A percentile compares a stretch with the other conserved stretches of the same genome.
phyloP scores from a whole-genome alignment of 2,888 invertebrate species.

The Argyra leucocephala region DNA sequence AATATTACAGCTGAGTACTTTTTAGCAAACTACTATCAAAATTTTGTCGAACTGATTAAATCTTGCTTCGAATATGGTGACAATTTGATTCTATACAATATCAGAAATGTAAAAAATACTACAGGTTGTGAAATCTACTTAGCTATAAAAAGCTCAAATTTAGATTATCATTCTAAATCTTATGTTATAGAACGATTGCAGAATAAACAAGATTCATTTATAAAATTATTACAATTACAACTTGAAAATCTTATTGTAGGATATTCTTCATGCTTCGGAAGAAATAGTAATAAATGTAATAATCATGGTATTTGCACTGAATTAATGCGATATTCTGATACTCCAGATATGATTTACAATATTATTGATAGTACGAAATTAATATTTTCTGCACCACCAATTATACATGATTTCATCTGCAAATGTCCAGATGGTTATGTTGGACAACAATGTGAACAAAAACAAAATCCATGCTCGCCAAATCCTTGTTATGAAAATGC shows the following conservation, averaged over 20 bases:
- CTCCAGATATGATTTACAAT: conserved; percentile 32
- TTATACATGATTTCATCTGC: conserved; percentile 69
- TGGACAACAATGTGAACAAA: conserved; percentile 70
- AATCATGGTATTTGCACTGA: conserved; percentile 71
- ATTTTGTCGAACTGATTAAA: conserved; percentile 61
- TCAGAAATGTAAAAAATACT: conserved; percentile 48
- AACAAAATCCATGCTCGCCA: conserved; percentile 83
- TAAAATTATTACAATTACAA: conserved; percentile 49
- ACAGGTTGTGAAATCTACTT: conserved; percentile 60
- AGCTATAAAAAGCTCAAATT: conserved; percentile 51
- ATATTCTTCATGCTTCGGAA: conserved; percentile 61
- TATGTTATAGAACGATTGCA: conserved; percentile 56
- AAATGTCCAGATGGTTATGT: conserved; percentile 76
- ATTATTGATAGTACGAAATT: conserved; percentile 72
- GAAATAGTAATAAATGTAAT: conserved; percentile 55
- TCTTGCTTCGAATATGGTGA: conserved; percentile 56
- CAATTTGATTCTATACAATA: conserved; percentile 60
- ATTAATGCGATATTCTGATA: conserved; percentile 55
- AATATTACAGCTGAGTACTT: conserved; percentile 68
- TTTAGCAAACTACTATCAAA: conserved; percentile 64
- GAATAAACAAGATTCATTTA: conserved; percentile 56
- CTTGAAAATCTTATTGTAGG: conserved; percentile 53
- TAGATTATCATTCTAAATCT: conserved; percentile 54
- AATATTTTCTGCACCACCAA: conserved; percentile 72
- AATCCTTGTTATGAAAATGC: conserved; percentile 81